Conservation (phyloP, 1,140 invertebrate species). For the Drosophila paulistorum region DNA sequence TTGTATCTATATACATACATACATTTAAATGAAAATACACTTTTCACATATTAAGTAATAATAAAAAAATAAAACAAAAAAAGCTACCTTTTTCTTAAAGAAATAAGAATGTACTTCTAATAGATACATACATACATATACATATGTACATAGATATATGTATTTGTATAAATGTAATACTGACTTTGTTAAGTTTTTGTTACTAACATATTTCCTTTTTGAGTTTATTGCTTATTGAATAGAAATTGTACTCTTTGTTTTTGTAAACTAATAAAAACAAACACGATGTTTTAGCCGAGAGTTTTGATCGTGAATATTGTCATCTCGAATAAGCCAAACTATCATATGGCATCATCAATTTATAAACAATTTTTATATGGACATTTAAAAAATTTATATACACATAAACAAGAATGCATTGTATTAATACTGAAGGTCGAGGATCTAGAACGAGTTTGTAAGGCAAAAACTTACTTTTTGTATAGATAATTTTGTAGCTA, state of each 20-base stretch:
- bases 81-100: slow-evolving; percentile 37
- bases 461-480: slow-evolving; percentile 59
- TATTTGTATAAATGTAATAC: no score
- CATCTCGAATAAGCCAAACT: slow-evolving; percentile 26
- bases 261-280: slow-evolving; percentile 28
- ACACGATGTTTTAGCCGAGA: slow-evolving; percentile 19
- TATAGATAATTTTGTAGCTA: slow-evolving; percentile 71
- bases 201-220: slow-evolving; percentile 28
- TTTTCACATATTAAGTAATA: slow-evolving; percentile 37
- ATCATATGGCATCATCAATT: slow-evolving; percentile 31
- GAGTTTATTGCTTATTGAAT: slow-evolving; percentile 24
- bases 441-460: slow-evolving; percentile 51
- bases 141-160: slow-evolving; percentile 8
- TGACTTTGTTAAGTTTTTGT: slow-evolving; percentile 46
- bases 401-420: slow-evolving; percentile 25
- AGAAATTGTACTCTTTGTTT: slow-evolving; percentile 21
- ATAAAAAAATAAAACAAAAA: slow-evolving; percentile 22
- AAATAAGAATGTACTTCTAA: slow-evolving; percentile 16
- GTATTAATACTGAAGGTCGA: slow-evolving; percentile 41
- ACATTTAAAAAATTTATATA: slow-evolving; percentile 59
- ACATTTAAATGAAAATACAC: slow-evolving; percentile 26
- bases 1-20: slow-evolving; percentile 32
- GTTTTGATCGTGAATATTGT: no score
- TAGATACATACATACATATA: slow-evolving; percentile 24
- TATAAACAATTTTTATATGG: slow-evolving; percentile 70